Base-by-base conservation (phyloP, 2,888 invertebrate species). In the Cylloceria caligata region DNA sequence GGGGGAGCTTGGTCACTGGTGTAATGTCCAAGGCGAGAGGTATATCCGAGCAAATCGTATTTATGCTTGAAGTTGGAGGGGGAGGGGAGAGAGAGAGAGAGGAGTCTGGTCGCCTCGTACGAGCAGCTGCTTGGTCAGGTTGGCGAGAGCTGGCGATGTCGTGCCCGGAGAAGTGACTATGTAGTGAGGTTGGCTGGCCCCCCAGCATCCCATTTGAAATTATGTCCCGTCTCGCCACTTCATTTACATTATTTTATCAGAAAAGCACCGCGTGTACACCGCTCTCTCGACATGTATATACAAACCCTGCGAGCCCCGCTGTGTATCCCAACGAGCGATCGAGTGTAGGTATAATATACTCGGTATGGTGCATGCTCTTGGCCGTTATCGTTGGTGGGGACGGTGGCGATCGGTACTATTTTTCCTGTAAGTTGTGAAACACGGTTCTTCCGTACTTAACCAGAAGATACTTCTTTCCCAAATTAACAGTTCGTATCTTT, bases 221-320 rank as follows among this genome's bases (percentile, higher is more conserved):
- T 82, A 82, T 78, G 80, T 80, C 72, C 80, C 77, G 80, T 78
- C 71, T 57, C 52, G 73, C 75, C 73, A 80, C 68, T 84, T 77
- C 67, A 83, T 84, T 84, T 81, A 78, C 83, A 83, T 81, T 83
- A 80, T 84, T 84, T 83, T 83, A 83, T 83, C 83, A 83, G 77
- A 81, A 83, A 81, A 83, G 60, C 72, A 49, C 52, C 68, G 60
- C 77, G 36, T 65, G 76, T 78, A 83, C 39, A 52, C 27, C 45
- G 47, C 69, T 36, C 36, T 42, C 49, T 49, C 16, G 16, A 42
- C 65, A 57, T 68, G 49, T 68, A 55, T 65, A 30, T 64, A 73
- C 72, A 73, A 64, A 81, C 34, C 39, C 64, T 21, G 69, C 69
- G 60, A 72, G 71, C 6, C 67, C 49, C 16, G 55, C 62, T 65